Percentiles rank a stretch among this genome's conserved stretches.
These are phyloP conservation scores for Leuctra nigra DNA, from an alignment of 2,888 invertebrate species.

Conservation along the genomic window DNA sequence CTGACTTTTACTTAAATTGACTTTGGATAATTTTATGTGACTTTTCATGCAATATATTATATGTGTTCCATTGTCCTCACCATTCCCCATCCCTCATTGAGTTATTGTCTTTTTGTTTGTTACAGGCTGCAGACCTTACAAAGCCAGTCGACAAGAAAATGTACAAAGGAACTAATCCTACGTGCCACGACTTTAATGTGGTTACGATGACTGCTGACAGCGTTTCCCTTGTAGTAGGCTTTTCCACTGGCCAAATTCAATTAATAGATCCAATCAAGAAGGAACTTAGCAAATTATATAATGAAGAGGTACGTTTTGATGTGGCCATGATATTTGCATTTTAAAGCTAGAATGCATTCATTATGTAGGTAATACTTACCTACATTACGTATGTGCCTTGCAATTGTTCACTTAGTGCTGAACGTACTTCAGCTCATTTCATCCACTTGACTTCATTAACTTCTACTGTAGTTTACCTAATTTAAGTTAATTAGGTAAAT, in stretches of 20 bases:
- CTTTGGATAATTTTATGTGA: too few species aligned
- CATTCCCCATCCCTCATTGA: slow-evolving; percentile 1
- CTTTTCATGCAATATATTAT: too few species aligned
- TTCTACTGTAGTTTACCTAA: too few species aligned
- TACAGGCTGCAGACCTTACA: slow-evolving; percentile 85
- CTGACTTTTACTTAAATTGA: too few species aligned
- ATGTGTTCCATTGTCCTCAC: too few species aligned
- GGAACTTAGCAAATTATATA: slow-evolving; percentile 92
- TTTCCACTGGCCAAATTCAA: slow-evolving; percentile 97
- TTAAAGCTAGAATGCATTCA: too few species aligned
- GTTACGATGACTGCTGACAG: slow-evolving; percentile 73
- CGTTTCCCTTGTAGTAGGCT: slow-evolving; percentile 89
- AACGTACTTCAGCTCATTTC: too few species aligned
- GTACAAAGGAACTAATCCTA: slow-evolving; percentile 98
- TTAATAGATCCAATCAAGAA: slow-evolving; percentile 95
- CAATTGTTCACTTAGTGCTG: too few species aligned
- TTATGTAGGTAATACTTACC: too few species aligned
- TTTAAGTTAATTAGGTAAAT: too few species aligned
- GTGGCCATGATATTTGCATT: neutral
- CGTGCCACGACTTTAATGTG: slow-evolving; percentile 96
- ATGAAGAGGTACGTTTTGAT: slow-evolving; percentile 80
- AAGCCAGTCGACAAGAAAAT: slow-evolving; percentile 97
- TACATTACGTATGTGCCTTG: too few species aligned
- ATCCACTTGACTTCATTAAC: too few species aligned
- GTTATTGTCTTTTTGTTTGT: slow-evolving; percentile 23